Base-by-base conservation (phyloP, 2,888 invertebrate species). In the Lacanobia oleracea region DNA sequence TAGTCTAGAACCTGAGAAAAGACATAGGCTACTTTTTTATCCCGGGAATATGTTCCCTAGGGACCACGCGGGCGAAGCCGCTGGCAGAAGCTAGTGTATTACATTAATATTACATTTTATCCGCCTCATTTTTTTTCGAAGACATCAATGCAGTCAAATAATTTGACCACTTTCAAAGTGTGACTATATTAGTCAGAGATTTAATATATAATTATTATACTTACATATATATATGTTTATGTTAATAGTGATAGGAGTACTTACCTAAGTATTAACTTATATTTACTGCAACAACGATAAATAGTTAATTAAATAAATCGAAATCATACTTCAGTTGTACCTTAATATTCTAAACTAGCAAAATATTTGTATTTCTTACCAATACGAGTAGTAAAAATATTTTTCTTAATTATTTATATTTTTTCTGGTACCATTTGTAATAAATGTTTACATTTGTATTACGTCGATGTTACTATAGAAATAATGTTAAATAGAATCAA, bases 181-280 rank as follows among this genome's bases (percentile, higher is more conserved):
- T 56, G 16, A 75, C 50, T 67, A 33, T 54, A 56, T 67, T 65
- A 77, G 69, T 77, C 70, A 48, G 64, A 76, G 68, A 77, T 76
- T 57, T n/a, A n/a, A n/a, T n/a, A n/a, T n/a, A n/a, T n/a, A n/a
- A n/a, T n/a, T n/a, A n/a, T n/a, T n/a, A n/a, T n/a, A n/a, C n/a
- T 56, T 37, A 60, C 14, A 65, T 76, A 64, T 65, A n/a, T 76
- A 76, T 66, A 54, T 61, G 33, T 68, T 23, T 68, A 69, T 59
- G 12, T 63, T 37, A 12, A 77, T 77, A 77, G 33, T 54, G 45
- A 59, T 65, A 69, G 57, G 50, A 81, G 43, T 63, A 69, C 50
- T 50, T 70, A 81, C 50, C 54, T 70, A 81, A 69, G 70, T 77
- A 81, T 77, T 71, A 67, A 50, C 51, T 61, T 53, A 65, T 51